Conservation (phyloP, 1,140 invertebrate genomes). For the Lysiphlebus fabarum region DNA sequence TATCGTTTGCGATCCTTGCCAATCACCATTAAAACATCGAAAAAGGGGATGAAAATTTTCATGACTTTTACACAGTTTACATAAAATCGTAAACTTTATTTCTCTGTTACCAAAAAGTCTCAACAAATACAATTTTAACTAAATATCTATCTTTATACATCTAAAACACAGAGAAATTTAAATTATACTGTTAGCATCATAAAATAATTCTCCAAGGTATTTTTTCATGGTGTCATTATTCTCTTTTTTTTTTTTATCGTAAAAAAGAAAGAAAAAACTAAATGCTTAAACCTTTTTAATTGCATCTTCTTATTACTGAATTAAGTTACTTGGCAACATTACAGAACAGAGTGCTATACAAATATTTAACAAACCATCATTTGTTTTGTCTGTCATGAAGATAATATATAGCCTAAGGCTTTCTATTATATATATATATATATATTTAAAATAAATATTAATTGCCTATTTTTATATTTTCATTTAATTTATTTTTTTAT, state of each 20-base stretch:
- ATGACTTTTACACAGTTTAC: conserved; percentile 27
- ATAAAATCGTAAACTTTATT: conserved; percentile 32
- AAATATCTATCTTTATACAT: background rate
- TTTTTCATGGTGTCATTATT: conserved; percentile 31
- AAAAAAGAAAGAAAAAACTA: conserved; percentile 11
- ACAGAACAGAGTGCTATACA: conserved; percentile 11
- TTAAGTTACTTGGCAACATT: conserved; percentile 28
- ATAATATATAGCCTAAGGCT: too few relatives aligned
- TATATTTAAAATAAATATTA: too few relatives aligned
- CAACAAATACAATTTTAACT: conserved; percentile 4
- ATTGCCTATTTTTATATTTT: background rate
- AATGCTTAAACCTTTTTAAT: conserved; percentile 27
- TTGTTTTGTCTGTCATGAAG: too few relatives aligned
- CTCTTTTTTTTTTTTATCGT: conserved; percentile 24
- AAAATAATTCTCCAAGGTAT: conserved; percentile 26
- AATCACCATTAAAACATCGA: conserved; percentile 31
- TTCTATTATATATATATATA: too few relatives aligned
- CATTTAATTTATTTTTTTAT: background rate
- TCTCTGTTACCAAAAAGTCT: conserved; percentile 27
- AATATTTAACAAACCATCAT: too few relatives aligned
- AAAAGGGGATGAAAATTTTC: conserved; percentile 7
- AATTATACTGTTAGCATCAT: conserved; percentile 27
- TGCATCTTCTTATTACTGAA: conserved; percentile 29
- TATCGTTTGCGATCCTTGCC: conserved; percentile 26
- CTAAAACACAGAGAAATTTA: background rate